Conservation (phyloP, 2,888 invertebrate species). For the Unio delphinus region DNA sequence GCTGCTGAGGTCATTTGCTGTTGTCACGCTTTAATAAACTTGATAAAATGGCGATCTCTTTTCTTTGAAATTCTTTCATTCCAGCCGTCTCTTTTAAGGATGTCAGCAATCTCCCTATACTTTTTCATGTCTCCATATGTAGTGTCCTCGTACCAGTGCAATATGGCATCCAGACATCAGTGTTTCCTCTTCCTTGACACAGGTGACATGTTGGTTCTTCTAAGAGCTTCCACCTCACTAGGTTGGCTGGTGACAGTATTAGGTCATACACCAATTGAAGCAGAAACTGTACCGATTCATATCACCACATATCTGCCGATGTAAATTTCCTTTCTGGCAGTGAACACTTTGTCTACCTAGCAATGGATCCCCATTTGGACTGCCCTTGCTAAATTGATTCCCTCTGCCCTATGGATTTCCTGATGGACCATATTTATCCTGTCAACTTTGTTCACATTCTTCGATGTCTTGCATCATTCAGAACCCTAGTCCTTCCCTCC, state of each 20-base stretch:
- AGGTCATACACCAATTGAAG: constrained; percentile 10
- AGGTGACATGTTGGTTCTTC: too few species aligned
- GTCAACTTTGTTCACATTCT: constrained; percentile 7
- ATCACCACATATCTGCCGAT: constrained; percentile 14
- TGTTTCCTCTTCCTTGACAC: too few species aligned
- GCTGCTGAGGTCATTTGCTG: too few species aligned
- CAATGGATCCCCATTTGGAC: constrained; percentile 9
- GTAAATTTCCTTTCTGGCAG: constrained; percentile 6
- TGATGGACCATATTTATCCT: constrained; percentile 9
- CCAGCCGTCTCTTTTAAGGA: too few species aligned
- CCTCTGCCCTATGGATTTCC: constrained; percentile 13
- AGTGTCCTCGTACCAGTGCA: constrained; percentile 6
- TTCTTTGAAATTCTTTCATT: too few species aligned
- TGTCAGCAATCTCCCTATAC: too few species aligned
- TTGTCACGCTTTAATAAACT: too few species aligned
- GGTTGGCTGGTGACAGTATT: constrained; percentile 6
- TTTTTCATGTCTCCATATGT: too few species aligned
- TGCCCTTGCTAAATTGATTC: constrained; percentile 6
- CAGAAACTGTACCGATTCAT: constrained; percentile 12
- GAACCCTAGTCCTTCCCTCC: constrained; percentile 4
- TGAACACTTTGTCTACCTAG: constrained; percentile 12
- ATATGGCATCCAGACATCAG: too few species aligned
- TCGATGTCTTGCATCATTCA: background rate
- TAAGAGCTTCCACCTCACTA: too few species aligned
- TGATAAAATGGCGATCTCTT: too few species aligned